Conservation (phyloP, 35 echinoderm and acorn worm genomes). For the Ptychodera flava region DNA sequence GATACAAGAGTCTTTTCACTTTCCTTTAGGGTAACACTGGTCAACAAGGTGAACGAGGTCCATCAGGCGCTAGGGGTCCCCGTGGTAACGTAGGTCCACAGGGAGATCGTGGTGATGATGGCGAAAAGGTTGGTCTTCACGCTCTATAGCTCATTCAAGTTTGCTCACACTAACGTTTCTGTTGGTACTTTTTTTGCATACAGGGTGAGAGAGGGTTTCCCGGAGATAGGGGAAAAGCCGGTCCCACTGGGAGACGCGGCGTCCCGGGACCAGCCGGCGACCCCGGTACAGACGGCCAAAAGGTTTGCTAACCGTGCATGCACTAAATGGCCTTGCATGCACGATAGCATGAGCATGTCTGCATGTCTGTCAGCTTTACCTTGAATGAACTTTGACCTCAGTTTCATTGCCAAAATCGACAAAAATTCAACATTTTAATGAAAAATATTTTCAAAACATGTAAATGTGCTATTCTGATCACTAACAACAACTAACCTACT, state of each 20-base stretch:
- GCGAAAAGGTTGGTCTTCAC: slow-evolving; percentile 16
- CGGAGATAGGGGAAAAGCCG: slow-evolving; percentile 47
- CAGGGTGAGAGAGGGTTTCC: slow-evolving; percentile 58
- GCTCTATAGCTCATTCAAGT: slow-evolving; percentile 18
- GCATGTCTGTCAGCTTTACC: too few species aligned
- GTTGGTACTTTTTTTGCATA: background rate
- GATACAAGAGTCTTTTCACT: too few species aligned
- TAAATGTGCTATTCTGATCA: too few species aligned
- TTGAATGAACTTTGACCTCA: too few species aligned
- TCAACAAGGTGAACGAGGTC: slow-evolving; percentile 24
- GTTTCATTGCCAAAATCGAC: too few species aligned
- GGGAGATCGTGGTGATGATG: slow-evolving; percentile 32
- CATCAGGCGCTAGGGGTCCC: slow-evolving; percentile 26
- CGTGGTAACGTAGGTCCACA: slow-evolving; percentile 39
- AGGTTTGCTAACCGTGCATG: too few species aligned
- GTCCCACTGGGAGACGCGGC: slow-evolving; percentile 33
- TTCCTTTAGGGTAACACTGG: slow-evolving; percentile 30
- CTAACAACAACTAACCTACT: too few species aligned
- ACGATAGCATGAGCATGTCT: too few species aligned
- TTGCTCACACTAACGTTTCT: background rate
- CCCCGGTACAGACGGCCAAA: slow-evolving; percentile 40
- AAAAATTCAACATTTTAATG: too few species aligned
- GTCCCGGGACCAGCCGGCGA: slow-evolving; percentile 35
- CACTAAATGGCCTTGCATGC: too few species aligned
- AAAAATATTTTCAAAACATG: too few species aligned